Base-by-base conservation (phyloP, 2,113 vertebrate genomes). In the Mustela nigripes region DNA sequence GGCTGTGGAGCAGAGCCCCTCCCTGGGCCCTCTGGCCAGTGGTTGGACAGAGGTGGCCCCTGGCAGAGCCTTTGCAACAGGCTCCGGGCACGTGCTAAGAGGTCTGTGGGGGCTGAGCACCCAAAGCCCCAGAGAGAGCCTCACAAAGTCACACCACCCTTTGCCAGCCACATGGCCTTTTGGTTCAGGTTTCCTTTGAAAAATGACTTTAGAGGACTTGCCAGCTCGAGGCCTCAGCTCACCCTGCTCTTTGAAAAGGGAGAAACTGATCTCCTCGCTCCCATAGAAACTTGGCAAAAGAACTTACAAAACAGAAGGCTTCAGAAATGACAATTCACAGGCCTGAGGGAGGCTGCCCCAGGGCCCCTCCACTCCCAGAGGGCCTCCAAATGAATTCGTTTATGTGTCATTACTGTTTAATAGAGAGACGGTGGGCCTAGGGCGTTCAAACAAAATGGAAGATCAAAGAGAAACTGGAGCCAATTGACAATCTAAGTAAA, bases 151-250 rank as follows among this genome's bases (percentile, higher is more conserved):
- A 76, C 76, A n/a, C 76, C 42, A 50, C 94, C 88, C 80, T 94
- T 90, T 74, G 96, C 92, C 84, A 92, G 95, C 94, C 36, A 19
- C 97, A 53, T 58, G 95, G 96, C 92, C 88, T 95, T 86, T 63
- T 94, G 91, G 97, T 93, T 98, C 97, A 94, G 93, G 96, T 98
- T 98, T 97, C 98, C 88, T 97, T 98, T 98, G 97, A 98, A 98
- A 56, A 98, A 92, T 80, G 90, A 97, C 97, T 97, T 98, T 97
- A 98, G 98, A 98, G 97, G 60, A 96, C 88, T 96, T 86, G 89
- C 97, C 95, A 98, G 91, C 97, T 94, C 1, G 5, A 96, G 94
- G 96, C 97, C 97, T 98, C 73, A 91, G 81, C 96, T 98, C 97
- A 98, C 97, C 97, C 96, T 93, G 91, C 91, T 96, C 97, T 97